Evolutionary conservation across 2,888 invertebrate species (phyloP).

Genomic region (Desoria tigrina): DNA sequence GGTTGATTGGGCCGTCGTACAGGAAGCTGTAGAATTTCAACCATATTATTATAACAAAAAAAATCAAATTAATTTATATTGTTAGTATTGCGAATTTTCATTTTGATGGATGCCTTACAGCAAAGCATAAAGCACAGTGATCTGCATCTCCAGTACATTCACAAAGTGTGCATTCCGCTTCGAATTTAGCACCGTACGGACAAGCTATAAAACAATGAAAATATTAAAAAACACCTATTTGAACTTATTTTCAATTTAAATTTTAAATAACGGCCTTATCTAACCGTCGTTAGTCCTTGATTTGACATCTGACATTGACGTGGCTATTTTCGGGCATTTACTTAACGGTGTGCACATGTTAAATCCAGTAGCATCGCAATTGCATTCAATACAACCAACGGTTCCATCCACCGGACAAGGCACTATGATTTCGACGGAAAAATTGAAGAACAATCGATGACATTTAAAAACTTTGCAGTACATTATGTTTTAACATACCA

Average conservation of each 20-base stretch:
- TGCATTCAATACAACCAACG: not conserved
- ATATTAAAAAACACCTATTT: conserved; percentile 2
- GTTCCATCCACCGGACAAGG: not conserved
- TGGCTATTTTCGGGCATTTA: not conserved
- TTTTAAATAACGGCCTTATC: too few species aligned
- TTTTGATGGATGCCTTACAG: not conserved
- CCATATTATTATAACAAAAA: too few species aligned
- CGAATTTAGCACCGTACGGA: not conserved
- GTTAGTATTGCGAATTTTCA: not conserved
- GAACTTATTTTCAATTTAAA: not conserved
- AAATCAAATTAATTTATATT: not conserved
- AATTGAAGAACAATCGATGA: too few species aligned
- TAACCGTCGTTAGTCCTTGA: not conserved
- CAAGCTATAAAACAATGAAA: not conserved
- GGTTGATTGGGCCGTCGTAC: not conserved
- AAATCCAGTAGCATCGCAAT: not conserved
- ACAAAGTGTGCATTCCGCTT: not conserved
- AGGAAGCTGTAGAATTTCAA: not conserved
- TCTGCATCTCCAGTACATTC: not conserved
- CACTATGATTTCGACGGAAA: not conserved
- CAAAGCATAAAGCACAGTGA: conserved; percentile 3
- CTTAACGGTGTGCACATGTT: not conserved
- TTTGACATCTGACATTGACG: not conserved
- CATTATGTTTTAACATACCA: too few species aligned
- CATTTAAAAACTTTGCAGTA: too few species aligned